Conservation (phyloP, 2,113 vertebrate species). For the Tetraodon nigroviridis region DNA sequence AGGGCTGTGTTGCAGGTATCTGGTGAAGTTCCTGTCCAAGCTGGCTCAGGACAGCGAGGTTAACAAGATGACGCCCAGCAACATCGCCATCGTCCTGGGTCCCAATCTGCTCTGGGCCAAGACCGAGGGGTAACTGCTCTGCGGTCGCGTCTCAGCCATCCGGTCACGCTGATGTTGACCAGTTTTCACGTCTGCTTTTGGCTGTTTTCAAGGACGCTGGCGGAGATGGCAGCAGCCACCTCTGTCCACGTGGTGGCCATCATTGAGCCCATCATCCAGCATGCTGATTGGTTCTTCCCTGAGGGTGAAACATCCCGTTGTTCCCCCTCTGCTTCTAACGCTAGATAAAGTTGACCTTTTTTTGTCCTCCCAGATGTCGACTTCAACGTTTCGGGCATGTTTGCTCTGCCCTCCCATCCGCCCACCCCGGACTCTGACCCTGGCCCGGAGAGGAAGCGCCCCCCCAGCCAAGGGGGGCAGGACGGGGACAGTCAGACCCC, state of each 20-base stretch:
- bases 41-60: slow-evolving; percentile 89
- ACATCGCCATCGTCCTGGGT: slow-evolving; percentile 92
- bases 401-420: slow-evolving; percentile 79
- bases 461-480: slow-evolving; percentile 83
- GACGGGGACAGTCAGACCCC: slow-evolving; percentile 84
- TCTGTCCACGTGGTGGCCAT: slow-evolving; percentile 93
- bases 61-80: slow-evolving; percentile 98
- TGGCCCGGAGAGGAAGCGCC: slow-evolving; percentile 84
- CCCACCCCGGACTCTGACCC: slow-evolving; percentile 74
- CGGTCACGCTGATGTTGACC: background rate
- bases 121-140: slow-evolving; percentile 84
- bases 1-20: slow-evolving; percentile 77
- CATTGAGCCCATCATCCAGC: slow-evolving; percentile 94
- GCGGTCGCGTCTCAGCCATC: background rate
- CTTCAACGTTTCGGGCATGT: slow-evolving; percentile 95
- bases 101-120: slow-evolving; percentile 95
- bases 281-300: slow-evolving; percentile 96
- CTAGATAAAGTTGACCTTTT: background rate
- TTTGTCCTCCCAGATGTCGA: slow-evolving; percentile 82
- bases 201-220: slow-evolving; percentile 78
- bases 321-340: background rate
- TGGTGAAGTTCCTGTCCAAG: slow-evolving; percentile 94
- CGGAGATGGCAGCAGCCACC: slow-evolving; percentile 95
- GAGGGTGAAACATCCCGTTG: slow-evolving; percentile 74
- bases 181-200: background rate